Percentiles rank a stretch among this genome's conserved stretches.
phyloP scores from a whole-genome alignment of 2,797 vertebrate genomes.

The Prionace glauca region DNA sequence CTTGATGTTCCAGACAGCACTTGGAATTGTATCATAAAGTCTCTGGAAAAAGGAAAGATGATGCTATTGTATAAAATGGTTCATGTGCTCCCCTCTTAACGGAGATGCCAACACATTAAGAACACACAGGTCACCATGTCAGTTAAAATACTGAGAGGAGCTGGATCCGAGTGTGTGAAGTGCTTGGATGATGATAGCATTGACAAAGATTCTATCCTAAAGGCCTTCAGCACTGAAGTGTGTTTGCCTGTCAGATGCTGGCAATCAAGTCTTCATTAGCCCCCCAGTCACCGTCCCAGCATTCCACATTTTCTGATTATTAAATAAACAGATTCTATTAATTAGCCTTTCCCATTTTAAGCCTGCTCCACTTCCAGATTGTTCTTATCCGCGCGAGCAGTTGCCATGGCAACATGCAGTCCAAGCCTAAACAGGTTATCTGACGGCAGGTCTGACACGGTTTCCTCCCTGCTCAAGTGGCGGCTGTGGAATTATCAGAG shows the following conservation, averaged over 20 bases:
- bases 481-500: neutral
- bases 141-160: neutral
- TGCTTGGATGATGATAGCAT: no score
- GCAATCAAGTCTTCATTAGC: neutral
- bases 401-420: neutral
- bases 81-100: neutral
- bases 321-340: slow-evolving; percentile 16
- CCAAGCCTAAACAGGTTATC: neutral
- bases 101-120: neutral
- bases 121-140: neutral
- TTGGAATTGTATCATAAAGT: neutral
- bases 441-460: neutral
- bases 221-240: neutral
- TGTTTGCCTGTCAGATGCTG: neutral
- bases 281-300: neutral
- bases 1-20: neutral
- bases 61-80: neutral
- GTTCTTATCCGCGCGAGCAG: neutral
- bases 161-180: neutral
- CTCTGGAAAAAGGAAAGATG: neutral
- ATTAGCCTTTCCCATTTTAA: neutral
- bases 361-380: neutral
- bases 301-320: neutral
- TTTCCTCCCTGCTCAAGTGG: neutral
- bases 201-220: neutral